Evolutionary conservation across 2,888 invertebrate species (phyloP), one percentile per base, ranked within the genome.

Genomic region (Cataglyphis altisquamis): DNA sequence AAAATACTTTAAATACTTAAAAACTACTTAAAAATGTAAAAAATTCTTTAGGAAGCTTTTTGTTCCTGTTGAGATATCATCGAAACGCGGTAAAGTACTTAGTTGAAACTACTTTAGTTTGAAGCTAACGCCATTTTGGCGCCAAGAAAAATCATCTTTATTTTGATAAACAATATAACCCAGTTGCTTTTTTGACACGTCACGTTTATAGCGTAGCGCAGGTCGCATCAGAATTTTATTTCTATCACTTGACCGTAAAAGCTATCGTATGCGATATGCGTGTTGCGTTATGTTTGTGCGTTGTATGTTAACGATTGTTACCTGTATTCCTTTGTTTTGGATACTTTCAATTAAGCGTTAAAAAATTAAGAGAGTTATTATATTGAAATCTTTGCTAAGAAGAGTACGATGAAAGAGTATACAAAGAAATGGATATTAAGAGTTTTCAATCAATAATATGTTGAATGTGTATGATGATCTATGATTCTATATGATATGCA

Each of bases 391-490:
- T 52, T 52, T 78, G 70, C 78, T 62, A 48, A 29, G 39, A 52
- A 52, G n/a, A 18, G 52, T 39, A 55, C 32, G 67, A n/a, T 45
- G 66, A 70, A 62, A 62, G 45, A 62, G n/a, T 80, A 70, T 80
- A 15, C 55, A 78, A 68, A 68, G 57, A 45, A 32, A 55, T 18
- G 75, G 39, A 66, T 55, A 77, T 77, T 66, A 78, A 57, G 60
- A 52, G 48, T 39, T 68, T 66, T 68, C 66, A 80, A 36, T 10
- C 78, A 60, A 45, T 60, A 60, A 57, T 80, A 70, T 64, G 70
- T 80, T 70, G 78, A 78, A 80, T 25, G 66, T 60, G 70, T 67
- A 68, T 70, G 77, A 70, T 41, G 70, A 80, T 60, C 78, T 80
- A 68, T 57, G 70, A 80, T 68, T 70, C 70, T 60, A 70, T 62